A percentile compares a stretch with the other conserved stretches of the same genome.
These are phyloP conservation scores for Salvelinus fontinalis DNA, from an alignment of 2,113 vertebrate species.

Conservation along the genomic window DNA sequence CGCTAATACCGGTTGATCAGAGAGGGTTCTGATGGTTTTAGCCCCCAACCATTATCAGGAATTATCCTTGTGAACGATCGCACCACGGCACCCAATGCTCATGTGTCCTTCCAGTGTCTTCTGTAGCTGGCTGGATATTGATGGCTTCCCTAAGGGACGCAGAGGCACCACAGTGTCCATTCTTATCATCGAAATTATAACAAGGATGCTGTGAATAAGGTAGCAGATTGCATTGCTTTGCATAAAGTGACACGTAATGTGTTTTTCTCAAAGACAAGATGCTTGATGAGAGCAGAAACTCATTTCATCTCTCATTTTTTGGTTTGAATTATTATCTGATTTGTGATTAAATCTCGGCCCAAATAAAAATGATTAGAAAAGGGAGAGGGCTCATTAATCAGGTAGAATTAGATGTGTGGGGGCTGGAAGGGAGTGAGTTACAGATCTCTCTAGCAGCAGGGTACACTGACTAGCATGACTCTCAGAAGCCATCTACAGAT, in stretches of 20 bases:
- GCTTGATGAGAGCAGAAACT: slow-evolving; percentile 59
- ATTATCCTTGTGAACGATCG: background rate
- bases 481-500: slow-evolving; percentile 54
- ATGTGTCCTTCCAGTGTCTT: slow-evolving; percentile 14
- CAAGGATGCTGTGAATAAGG: slow-evolving; percentile 36
- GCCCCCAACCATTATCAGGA: background rate
- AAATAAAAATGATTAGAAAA: slow-evolving; percentile 66
- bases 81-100: slow-evolving; percentile 1
- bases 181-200: slow-evolving; percentile 40
- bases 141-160: slow-evolving; percentile 39
- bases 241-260: slow-evolving; percentile 56
- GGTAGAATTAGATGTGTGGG: slow-evolving; percentile 44
- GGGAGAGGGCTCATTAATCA: slow-evolving; percentile 70
- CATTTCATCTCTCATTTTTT: slow-evolving; percentile 66
- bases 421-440: slow-evolving; percentile 12
- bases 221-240: slow-evolving; percentile 54
- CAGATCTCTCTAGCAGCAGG: slow-evolving; percentile 40
- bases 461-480: slow-evolving; percentile 9
- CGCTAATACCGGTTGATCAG: background rate
- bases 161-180: slow-evolving; percentile 35
- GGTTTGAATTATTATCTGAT: slow-evolving; percentile 67
- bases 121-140: slow-evolving; percentile 25
- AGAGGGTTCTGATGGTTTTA: background rate
- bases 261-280: slow-evolving; percentile 63
- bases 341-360: slow-evolving; percentile 68